Base-by-base conservation (phyloP, 2,797 vertebrate species). In the Helarctos malayanus region DNA sequence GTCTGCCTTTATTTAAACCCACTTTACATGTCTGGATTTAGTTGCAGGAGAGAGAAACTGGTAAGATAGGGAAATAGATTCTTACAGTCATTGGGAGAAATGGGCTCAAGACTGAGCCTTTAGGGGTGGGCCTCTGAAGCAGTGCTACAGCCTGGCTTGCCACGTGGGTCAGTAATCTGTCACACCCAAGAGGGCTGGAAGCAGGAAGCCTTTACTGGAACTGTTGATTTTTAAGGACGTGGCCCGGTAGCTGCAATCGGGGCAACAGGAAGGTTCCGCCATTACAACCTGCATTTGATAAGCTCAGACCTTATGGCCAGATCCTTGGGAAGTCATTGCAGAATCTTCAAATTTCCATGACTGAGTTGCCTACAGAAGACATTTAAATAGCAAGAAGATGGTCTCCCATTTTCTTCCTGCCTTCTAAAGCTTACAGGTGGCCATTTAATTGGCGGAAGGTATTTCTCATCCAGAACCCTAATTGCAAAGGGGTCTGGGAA, bases 351-450 rank as follows among this genome's bases (percentile, higher is more conserved):
- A 45, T 92, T 80, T 63, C 52, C 18, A 25, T 32, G 32, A 45
- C 49, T 76, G 0, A 35, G 25, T n/a, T 81, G 54, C 85, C n/a
- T 86, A 12, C 11, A 38, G 81, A 85, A 80, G 59, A 85, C 54
- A 25, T 83, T 1, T 5, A 65, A 91, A n/a, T 45, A 57, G 57
- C 29, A 27, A 18, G 25, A 85, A 35, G 29, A 16, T 21, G 32
- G 76, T 65, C 89, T 83, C 68, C 68, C 83, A 21, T 86, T 93
- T 95, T 63, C 82, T 78, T 78, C 94, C 47, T 87, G 61, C 21
- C 59, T 83, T 80, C 29, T 80, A 27, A 63, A 35, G 75, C 56
- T 94, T 25, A 57, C 38, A 15, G 4, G 0, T 19, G 23, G n/a
- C 19, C 14, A 0, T 80, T 75, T 41, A 78, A 35, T 5, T 47